These are phyloP conservation scores for Suillia variegata DNA, from an alignment of 2,888 invertebrate species.

Conservation along the genomic window DNA sequence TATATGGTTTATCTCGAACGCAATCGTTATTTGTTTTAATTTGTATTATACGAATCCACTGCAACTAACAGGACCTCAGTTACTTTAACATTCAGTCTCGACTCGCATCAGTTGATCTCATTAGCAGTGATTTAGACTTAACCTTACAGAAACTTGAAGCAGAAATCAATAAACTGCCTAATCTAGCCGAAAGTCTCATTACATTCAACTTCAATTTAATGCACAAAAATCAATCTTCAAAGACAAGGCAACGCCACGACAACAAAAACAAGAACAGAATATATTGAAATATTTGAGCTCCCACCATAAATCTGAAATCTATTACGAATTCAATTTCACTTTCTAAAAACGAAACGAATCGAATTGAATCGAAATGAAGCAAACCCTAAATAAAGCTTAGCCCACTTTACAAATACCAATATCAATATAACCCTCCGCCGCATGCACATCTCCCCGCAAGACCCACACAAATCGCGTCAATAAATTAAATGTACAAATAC, in stretches of 20 bases:
- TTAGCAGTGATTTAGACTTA: no score
- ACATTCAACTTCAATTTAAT: neutral
- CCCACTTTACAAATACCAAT: neutral
- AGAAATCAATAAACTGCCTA: no score
- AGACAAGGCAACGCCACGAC: no score
- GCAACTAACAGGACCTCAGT: no score
- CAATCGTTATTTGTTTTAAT: no score
- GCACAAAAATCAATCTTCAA: constrained; percentile 7
- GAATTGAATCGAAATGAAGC: neutral
- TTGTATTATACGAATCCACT: no score
- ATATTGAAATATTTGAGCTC: constrained; percentile 8
- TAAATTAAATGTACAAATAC: constrained; percentile 18
- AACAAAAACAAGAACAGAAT: no score
- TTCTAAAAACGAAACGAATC: no score
- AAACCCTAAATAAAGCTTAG: neutral
- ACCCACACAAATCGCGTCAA: constrained; percentile 10
- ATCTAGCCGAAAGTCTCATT: neutral
- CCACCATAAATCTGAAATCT: constrained; percentile 12
- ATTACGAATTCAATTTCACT: constrained; percentile 7
- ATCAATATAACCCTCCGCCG: neutral
- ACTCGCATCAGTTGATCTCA: no score
- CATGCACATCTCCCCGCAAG: neutral
- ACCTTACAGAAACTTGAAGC: no score
- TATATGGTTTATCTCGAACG: no score
- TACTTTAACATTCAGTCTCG: no score